Conservation (phyloP, 1,140 invertebrate genomes). For the Tenebrio molitor region DNA sequence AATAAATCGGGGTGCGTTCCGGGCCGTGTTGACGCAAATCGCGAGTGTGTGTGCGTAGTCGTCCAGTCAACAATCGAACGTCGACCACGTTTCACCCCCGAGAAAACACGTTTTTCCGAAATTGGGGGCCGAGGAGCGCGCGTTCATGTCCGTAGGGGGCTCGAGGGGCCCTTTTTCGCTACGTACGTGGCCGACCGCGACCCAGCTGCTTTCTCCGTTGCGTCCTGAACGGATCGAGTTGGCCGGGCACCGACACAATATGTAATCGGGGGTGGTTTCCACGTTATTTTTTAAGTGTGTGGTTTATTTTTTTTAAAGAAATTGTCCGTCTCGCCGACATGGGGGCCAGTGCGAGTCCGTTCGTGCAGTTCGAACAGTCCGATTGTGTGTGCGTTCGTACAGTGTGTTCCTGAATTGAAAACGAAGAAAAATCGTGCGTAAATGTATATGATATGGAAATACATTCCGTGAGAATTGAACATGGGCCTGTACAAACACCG, state of each 20-base stretch:
- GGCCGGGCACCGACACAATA: not conserved
- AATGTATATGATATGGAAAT: conserved; percentile 64
- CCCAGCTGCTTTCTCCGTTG: conserved; percentile 18
- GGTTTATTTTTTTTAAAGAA: not conserved
- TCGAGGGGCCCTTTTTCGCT: conserved; percentile 22
- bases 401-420: conserved; percentile 29
- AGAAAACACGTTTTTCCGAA: conserved; percentile 44
- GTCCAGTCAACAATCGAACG: conserved; percentile 55
- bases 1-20: conserved; percentile 43
- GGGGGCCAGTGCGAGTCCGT: not conserved
- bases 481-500: conserved; percentile 62
- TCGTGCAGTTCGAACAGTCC: not conserved
- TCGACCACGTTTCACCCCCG: conserved; percentile 56
- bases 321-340: not conserved
- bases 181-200: conserved; percentile 12
- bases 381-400: not conserved
- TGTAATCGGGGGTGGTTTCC: conserved; percentile 35
- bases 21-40: conserved; percentile 48
- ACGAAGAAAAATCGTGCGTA: conserved; percentile 51
- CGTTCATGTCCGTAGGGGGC: conserved; percentile 19
- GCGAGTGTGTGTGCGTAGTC: conserved; percentile 52
- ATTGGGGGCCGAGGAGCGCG: not conserved
- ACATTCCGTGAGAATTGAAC: conserved; percentile 63
- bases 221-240: conserved; percentile 7
- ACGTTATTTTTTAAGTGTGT: conserved; percentile 3